phyloP scores from a whole-genome alignment of 2,113 vertebrate species.

The Sisor rabdophorus region DNA sequence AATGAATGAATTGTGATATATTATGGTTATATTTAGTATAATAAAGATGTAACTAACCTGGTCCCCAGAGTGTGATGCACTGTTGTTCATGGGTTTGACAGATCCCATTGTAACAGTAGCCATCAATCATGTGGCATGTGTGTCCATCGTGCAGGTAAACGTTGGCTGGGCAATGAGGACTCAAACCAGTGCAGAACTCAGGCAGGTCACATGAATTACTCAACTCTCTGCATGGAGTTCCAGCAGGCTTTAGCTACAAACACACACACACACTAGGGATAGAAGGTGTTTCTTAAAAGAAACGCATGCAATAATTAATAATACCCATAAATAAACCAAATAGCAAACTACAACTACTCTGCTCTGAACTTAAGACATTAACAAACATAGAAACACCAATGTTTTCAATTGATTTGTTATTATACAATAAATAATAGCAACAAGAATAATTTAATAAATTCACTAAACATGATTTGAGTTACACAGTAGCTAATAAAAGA shows the following conservation, averaged over 20 bases:
- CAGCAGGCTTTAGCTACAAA: slow-evolving; percentile 82
- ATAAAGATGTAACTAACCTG: slow-evolving; percentile 82
- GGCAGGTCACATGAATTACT: slow-evolving; percentile 92
- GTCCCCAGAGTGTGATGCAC: slow-evolving; percentile 93
- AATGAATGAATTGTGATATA: no score
- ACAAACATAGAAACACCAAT: neutral
- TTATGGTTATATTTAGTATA: no score
- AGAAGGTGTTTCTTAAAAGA: neutral
- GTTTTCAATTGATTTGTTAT: neutral
- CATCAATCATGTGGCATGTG: slow-evolving; percentile 77
- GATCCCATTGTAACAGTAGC: slow-evolving; percentile 96
- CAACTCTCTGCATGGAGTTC: slow-evolving; percentile 82
- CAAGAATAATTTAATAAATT: neutral
- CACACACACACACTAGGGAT: neutral
- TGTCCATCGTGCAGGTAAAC: slow-evolving; percentile 95
- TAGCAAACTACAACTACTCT: no score
- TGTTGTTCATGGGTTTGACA: slow-evolving; percentile 98
- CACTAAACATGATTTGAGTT: neutral
- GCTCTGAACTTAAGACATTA: neutral
- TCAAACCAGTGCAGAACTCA: slow-evolving; percentile 88
- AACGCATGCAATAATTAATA: neutral
- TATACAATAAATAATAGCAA: neutral
- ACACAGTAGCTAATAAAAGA: neutral
- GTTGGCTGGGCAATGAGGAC: slow-evolving; percentile 89
- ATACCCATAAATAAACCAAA: neutral